Base-by-base conservation (phyloP, 2,113 vertebrate genomes). In the Propithecus coquereli region DNA sequence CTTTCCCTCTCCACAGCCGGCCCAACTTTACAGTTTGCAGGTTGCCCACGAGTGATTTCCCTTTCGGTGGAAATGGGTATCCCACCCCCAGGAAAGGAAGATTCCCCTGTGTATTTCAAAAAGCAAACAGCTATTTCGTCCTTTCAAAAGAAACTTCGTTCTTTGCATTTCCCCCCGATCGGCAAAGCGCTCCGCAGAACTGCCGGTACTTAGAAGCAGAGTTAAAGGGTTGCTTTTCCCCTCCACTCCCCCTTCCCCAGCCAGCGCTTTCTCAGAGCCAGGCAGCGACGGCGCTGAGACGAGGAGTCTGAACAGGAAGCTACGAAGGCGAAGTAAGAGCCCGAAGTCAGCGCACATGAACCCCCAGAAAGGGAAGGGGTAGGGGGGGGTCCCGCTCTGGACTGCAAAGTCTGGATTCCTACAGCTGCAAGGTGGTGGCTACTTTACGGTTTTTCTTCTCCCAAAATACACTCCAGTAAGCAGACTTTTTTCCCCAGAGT, bases 341-440 rank as follows among this genome's bases (percentile, higher is more conserved):
- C 87, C 83, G 73, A 16, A 70, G 63, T 40, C 61, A 1, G 27
- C 4, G n/a, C 59, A 32, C 86, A 2, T 0, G 0, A 68, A 32
- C 27, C 20, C 32, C 2, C 52, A 66, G 61, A 85, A 20, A 65
- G 40, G 57, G 82, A 57, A 40, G 73, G 0, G 68, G 37, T 12
- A 1, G 20, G 22, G 68, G 30, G 71, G 47, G 45, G 84, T 94
- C 96, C 50, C 87, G 45, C 77, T 94, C 96, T 2, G 92, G 84
- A 52, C 90, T 13, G 90, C 61, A 12, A 70, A 87, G 87, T 73
- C 95, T 91, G 70, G 90, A 65, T 77, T 95, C 92, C 88, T 61
- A 3, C 95, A 92, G 94, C 85, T 76, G 95, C 90, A 88, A 97
- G 94, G 96, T 87, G 91, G 87, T 57, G 97, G 73, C 89, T 87